Conservation (phyloP, 2,888 invertebrate species). For the Oscheius onirici region DNA sequence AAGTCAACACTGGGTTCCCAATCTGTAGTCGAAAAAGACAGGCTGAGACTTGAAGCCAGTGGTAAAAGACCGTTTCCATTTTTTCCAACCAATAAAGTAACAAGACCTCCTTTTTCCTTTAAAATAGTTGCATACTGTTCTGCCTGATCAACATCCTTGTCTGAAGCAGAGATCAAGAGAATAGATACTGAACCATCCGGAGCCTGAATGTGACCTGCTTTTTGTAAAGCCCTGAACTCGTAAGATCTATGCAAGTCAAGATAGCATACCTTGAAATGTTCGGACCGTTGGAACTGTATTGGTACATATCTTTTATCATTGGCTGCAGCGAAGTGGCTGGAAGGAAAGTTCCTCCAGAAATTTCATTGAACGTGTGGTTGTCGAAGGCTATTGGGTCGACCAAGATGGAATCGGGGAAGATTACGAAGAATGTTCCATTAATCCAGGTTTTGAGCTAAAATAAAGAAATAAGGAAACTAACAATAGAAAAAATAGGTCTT, state of each 20-base stretch:
- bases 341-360: background rate
- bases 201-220: background rate
- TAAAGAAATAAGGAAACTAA: no score
- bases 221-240: constrained; percentile 7
- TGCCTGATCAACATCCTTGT: background rate
- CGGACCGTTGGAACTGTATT: background rate
- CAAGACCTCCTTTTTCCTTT: background rate
- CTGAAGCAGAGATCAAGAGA: constrained; percentile 5
- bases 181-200: constrained; percentile 1
- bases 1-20: background rate
- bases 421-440: background rate
- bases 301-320: background rate
- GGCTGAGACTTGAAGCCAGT: background rate
- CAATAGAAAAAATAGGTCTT: background rate
- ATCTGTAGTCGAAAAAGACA: background rate
- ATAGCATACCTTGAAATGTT: constrained; percentile 2
- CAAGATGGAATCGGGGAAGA: background rate
- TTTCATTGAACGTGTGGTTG: background rate
- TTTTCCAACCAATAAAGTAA: background rate
- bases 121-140: background rate
- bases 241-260: background rate
- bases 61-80: background rate
- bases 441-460: constrained; percentile 25
- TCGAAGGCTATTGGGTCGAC: background rate
- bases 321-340: background rate